These are phyloP conservation scores for Artibeus jamaicensis DNA, from an alignment of 2,797 vertebrate species.

Conservation along the genomic window DNA sequence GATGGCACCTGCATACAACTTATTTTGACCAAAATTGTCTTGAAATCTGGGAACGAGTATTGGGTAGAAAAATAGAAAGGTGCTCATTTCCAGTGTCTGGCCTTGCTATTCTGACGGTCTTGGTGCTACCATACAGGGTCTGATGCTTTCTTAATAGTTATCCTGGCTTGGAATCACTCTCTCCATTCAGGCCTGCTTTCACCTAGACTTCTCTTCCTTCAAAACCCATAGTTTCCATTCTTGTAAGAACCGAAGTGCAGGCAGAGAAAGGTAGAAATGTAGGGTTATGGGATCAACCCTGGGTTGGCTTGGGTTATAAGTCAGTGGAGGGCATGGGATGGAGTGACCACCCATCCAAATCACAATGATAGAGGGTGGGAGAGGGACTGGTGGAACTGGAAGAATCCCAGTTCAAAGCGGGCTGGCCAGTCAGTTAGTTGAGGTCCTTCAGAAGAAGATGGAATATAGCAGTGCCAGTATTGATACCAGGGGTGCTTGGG, in stretches of 20 bases:
- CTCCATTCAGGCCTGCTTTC: neutral
- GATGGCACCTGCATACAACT: neutral
- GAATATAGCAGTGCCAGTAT: neutral
- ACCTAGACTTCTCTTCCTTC: neutral
- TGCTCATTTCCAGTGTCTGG: neutral
- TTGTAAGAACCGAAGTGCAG: neutral
- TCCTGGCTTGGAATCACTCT: neutral
- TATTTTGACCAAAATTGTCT: neutral
- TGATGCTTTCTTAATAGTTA: neutral
- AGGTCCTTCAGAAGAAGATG: neutral
- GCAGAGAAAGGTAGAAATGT: neutral
- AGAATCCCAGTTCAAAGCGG: neutral
- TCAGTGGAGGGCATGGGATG: neutral
- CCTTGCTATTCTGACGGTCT: neutral
- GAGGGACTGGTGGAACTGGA: neutral
- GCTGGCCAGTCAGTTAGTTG: neutral
- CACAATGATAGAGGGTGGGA: neutral
- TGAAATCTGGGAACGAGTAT: neutral
- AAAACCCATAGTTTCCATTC: neutral
- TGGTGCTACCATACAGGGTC: fast-evolving
- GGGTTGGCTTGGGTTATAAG: neutral
- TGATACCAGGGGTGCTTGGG: neutral
- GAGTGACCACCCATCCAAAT: neutral
- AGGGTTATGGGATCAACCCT: neutral
- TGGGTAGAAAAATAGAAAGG: neutral